Evolutionary conservation across 2,888 invertebrate genomes (phyloP).

Genomic region (Scelioninae gen. 1): DNA sequence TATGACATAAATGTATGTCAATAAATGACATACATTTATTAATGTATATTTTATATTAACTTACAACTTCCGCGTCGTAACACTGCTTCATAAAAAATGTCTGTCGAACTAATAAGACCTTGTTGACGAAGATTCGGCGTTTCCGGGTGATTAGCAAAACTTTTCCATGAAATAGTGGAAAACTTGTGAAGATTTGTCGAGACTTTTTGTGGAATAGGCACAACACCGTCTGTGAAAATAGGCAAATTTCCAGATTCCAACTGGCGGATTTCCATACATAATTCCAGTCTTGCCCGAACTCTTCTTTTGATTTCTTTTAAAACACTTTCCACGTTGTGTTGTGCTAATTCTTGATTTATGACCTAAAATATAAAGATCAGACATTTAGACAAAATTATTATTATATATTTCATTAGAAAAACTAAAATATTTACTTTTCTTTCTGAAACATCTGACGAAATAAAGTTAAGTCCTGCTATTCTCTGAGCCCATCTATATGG

Average conservation of each 20-base stretch:
- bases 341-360: slow-evolving; percentile 83
- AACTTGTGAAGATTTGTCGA: slow-evolving; percentile 85
- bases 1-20: too few relatives aligned
- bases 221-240: slow-evolving; percentile 71
- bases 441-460: slow-evolving; percentile 84
- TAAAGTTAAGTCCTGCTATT: slow-evolving; percentile 94
- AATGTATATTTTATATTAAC: slow-evolving; percentile 45
- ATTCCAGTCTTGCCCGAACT: slow-evolving; percentile 89
- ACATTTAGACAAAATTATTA: too few relatives aligned
- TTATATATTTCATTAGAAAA: neutral
- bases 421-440: slow-evolving; percentile 69
- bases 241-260: slow-evolving; percentile 86
- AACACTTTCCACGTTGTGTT: slow-evolving; percentile 90
- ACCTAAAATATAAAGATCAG: slow-evolving; percentile 67
- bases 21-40: too few relatives aligned
- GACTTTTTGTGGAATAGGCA: slow-evolving; percentile 86
- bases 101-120: slow-evolving; percentile 87
- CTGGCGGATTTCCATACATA: slow-evolving; percentile 91
- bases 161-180: slow-evolving; percentile 80
- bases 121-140: slow-evolving; percentile 82
- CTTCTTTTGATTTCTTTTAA: slow-evolving; percentile 90
- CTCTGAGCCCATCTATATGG: slow-evolving; percentile 96
- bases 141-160: slow-evolving; percentile 74
- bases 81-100: slow-evolving; percentile 91
- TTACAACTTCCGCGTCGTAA: slow-evolving; percentile 91